Evolutionary conservation across 1,140 invertebrate genomes (phyloP), one percentile per base, ranked within the genome.

Genomic region (Pseudomyrmex flavicornis): DNA sequence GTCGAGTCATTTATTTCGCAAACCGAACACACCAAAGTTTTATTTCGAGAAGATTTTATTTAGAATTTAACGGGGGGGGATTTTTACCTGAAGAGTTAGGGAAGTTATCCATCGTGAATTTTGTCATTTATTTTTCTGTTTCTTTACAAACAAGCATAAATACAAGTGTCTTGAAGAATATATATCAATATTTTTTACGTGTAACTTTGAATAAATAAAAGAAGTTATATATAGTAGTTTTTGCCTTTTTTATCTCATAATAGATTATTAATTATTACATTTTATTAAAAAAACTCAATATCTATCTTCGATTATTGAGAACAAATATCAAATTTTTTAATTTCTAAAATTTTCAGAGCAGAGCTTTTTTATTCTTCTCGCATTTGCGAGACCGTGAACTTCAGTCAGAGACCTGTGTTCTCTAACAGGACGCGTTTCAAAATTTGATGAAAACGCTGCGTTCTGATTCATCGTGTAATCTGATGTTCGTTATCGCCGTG

Each of bases 291-390:
- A 35, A 35, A 35, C 7, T 35, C 35, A 35, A 35, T 35, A 35
- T 35, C 35, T 35, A 35, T 35, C 35, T 35, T 35, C 5, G 35
- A 35, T 35, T 35, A 7, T 35, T 10, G 35, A 10, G 26, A 22
- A 17, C 44, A 2, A 9, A 58, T 7, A 8, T 8, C 12, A 20
- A 20, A 70, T 26, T 79, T 10, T 26, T 22, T 13, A 50, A 63
- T 35, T 7, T 44, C 1, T 17, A 12, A 5, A 12, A 46, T 46
- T 0, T n/a, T 22, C 0, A 26, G 54, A 70, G 70, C 56, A 50
- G 59, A n/a, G 15, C 35, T 58, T 7, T 52, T 58, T 5, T 26
- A 2, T 15, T 10, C 44, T 83, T 83, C 68, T 86, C 68, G 44
- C 35, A 15, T 50, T 13, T 22, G 17, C 26, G 52, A 46, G 52